These are phyloP conservation scores for Caranx melampygus DNA, from an alignment of 2,113 vertebrate species.

Conservation along the genomic window DNA sequence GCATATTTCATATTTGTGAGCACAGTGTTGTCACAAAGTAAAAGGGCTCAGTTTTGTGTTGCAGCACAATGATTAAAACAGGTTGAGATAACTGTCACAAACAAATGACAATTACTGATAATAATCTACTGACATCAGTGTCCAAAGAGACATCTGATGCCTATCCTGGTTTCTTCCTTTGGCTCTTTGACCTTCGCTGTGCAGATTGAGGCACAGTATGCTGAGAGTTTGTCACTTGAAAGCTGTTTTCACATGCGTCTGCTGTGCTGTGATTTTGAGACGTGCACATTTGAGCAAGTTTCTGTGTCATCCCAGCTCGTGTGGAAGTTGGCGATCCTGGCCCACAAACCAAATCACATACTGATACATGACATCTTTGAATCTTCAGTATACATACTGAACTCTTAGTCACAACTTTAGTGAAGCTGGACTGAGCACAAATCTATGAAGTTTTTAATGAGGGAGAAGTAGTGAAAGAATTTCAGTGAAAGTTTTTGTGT, in stretches of 20 bases:
- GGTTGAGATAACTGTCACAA: not conserved
- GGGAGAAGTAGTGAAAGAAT: not conserved
- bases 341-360: not conserved
- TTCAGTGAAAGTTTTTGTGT: not conserved
- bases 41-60: not conserved
- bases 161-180: not conserved
- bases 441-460: not conserved
- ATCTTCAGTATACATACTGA: not conserved
- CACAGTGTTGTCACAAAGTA: not conserved
- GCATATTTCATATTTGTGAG: not conserved
- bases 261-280: constrained; percentile 38
- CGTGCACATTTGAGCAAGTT: constrained; percentile 37
- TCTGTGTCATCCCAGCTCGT: constrained; percentile 18
- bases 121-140: not conserved
- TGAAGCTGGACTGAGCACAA: not conserved
- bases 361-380: not conserved
- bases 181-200: constrained; percentile 17
- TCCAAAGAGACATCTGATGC: not conserved
- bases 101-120: not conserved
- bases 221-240: constrained; percentile 26
- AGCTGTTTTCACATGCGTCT: constrained; percentile 52
- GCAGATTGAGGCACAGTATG: constrained; percentile 55
- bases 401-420: not conserved
- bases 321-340: constrained; percentile 10
- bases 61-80: not conserved